Percentiles rank a stretch among this genome's conserved stretches.
Evolutionary conservation across 2,888 invertebrate species (phyloP).

Genomic region (Nephrotoma flavescens): DNA sequence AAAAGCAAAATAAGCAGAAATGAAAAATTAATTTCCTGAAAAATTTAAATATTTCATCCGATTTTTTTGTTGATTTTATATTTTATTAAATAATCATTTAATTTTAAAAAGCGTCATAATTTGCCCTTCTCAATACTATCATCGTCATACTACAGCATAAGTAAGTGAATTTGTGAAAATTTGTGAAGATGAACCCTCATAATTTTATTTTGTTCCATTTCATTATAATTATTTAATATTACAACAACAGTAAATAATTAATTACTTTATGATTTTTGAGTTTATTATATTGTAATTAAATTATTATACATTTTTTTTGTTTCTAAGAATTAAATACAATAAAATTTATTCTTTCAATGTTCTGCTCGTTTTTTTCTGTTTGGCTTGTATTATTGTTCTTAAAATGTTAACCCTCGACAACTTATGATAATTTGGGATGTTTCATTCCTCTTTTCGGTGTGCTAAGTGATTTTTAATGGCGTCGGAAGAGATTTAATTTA

Average conservation of each 20-base stretch:
- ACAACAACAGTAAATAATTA: not conserved
- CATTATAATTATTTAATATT: not conserved
- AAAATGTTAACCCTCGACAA: not conserved
- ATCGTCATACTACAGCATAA: not conserved
- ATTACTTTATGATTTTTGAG: not conserved
- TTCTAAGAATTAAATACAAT: not conserved
- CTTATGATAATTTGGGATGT: not conserved
- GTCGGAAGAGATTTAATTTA: not conserved
- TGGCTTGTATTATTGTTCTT: not conserved
- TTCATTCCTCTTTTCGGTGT: not conserved
- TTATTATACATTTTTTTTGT: not conserved
- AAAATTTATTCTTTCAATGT: not conserved
- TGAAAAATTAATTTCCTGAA: not conserved
- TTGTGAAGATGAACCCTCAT: not conserved
- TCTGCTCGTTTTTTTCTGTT: not conserved
- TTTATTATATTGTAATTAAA: not conserved
- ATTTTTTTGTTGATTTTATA: not conserved
- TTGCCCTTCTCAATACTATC: not conserved
- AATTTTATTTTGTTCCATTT: not conserved
- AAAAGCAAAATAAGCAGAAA: not conserved
- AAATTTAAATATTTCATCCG: not conserved
- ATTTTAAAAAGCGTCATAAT: not conserved
- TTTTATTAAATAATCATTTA: not conserved
- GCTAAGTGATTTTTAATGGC: not conserved
- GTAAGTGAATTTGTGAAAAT: not conserved